Conservation (phyloP, 2,888 invertebrate species). For the Folsomia manolachei region DNA sequence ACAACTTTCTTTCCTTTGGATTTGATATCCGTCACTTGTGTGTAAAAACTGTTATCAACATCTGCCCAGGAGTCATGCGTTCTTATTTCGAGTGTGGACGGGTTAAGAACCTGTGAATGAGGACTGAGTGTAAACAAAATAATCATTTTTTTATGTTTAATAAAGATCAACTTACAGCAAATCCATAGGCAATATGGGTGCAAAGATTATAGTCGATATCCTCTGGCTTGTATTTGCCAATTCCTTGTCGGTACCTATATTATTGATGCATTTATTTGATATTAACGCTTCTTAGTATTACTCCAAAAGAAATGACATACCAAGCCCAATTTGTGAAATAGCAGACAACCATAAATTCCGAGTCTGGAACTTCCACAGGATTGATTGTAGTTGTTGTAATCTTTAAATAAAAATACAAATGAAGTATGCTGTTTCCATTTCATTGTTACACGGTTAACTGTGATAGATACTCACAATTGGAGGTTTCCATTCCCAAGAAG, state of each 20-base stretch:
- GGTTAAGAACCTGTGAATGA: too few species aligned
- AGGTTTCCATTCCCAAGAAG: slow-evolving; percentile 34
- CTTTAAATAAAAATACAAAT: neutral
- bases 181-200: slow-evolving; percentile 88
- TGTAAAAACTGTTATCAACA: slow-evolving; percentile 85
- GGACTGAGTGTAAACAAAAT: too few species aligned
- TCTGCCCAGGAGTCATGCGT: slow-evolving; percentile 66
- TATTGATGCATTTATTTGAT: slow-evolving; percentile 11
- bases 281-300: too few species aligned
- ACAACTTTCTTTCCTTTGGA: slow-evolving; percentile 73
- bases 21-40: slow-evolving; percentile 73
- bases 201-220: slow-evolving; percentile 82
- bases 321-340: slow-evolving; percentile 94
- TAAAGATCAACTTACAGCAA: too few species aligned
- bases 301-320: too few species aligned
- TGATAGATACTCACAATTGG: slow-evolving; percentile 20
- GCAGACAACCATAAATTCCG: slow-evolving; percentile 74
- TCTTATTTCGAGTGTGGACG: slow-evolving; percentile 15
- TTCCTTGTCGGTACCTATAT: slow-evolving; percentile 63
- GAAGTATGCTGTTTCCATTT: too few species aligned
- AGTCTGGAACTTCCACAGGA: slow-evolving; percentile 39
- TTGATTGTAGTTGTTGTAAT: slow-evolving; percentile 36
- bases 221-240: slow-evolving; percentile 75
- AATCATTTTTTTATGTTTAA: slow-evolving; percentile 72
- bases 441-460: too few species aligned